phyloP scores from a whole-genome alignment of 1,140 invertebrate genomes.

The Agrypnia vestita region DNA sequence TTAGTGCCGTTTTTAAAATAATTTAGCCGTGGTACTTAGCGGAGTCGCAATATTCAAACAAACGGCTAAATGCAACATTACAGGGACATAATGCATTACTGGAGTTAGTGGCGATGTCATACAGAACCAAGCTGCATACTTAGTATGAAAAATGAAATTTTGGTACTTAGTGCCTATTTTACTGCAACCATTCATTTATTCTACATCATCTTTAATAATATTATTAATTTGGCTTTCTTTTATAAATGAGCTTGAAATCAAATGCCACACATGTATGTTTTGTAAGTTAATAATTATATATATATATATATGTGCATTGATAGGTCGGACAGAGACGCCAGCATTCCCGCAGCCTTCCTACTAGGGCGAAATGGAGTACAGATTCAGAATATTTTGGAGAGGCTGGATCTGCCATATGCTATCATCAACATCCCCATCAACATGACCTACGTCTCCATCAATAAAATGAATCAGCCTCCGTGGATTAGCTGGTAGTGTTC shows the following conservation, averaged over 20 bases:
- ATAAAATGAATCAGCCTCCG: conserved; percentile 84
- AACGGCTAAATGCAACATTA: too few relatives aligned
- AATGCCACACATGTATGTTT: background rate
- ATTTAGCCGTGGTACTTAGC: too few relatives aligned
- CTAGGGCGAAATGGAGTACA: conserved; percentile 87
- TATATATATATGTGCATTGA: conserved; percentile 67
- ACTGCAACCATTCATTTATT: background rate
- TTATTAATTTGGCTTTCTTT: background rate
- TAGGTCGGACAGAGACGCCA: conserved; percentile 74
- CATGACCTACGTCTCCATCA: conserved; percentile 80
- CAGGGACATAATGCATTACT: too few relatives aligned
- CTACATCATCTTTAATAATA: background rate
- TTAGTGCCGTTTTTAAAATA: too few relatives aligned
- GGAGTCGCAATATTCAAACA: too few relatives aligned
- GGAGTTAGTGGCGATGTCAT: too few relatives aligned
- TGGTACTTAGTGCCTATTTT: too few relatives aligned
- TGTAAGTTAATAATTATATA: too few relatives aligned
- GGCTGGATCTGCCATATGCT: conserved; percentile 76
- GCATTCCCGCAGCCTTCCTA: conserved; percentile 87
- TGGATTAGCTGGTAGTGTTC: conserved; percentile 75
- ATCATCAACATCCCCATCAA: conserved; percentile 87
- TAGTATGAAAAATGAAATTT: too few relatives aligned
- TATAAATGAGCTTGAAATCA: background rate
- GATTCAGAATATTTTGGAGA: conserved; percentile 79
- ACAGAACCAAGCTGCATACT: too few relatives aligned